Base-by-base conservation (phyloP, 2,888 invertebrate species). In the Hyles lineata region DNA sequence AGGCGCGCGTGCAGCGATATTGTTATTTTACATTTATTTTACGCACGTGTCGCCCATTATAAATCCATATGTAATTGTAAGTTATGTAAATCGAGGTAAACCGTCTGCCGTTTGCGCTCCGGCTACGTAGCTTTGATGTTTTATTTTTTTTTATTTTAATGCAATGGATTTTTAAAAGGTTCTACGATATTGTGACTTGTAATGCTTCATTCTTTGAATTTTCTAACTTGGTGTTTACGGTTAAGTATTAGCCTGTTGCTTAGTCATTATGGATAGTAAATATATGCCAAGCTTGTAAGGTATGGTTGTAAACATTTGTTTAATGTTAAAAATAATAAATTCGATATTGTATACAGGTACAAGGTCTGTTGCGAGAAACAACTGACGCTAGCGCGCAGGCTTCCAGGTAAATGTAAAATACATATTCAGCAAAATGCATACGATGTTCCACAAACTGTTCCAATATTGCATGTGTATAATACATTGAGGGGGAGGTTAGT, bases 51-150 rank as follows among this genome's bases (percentile, higher is more conserved):
- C 81, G 76, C 84, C 85, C 86, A 86, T 86, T 87, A 86, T 87
- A 87, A 87, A 87, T 86, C 86, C 85, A 84, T 85, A 86, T 86
- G 86, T 87, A 87, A 87, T 87, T 87, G 86, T 85, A 86, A 87
- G 86, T 86, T 87, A 87, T 86, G 86, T 85, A 87, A 87, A 87
- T 86, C 80, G 73, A 75, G 80, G 79, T 78, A 78, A 76, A 77
- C 75, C 70, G 67, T 71, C 17, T 58, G 67, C 72, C 67, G 15
- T 72, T 72, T 67, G 32, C 52, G 70, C 11, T 43, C 15, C 25
- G n/a, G 35, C 63, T 32, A 70, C 70, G 55, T 59, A 29, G 70
- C 29, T 55, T 71, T 60, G 43, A 62, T 70, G 70, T 35, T 67
- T 50, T 67, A 62, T 70, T 23, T 67, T 25, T 50, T 67, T 50